Evolutionary conservation across 2,888 invertebrate genomes (phyloP).

Genomic region (Oligia strigilis): DNA sequence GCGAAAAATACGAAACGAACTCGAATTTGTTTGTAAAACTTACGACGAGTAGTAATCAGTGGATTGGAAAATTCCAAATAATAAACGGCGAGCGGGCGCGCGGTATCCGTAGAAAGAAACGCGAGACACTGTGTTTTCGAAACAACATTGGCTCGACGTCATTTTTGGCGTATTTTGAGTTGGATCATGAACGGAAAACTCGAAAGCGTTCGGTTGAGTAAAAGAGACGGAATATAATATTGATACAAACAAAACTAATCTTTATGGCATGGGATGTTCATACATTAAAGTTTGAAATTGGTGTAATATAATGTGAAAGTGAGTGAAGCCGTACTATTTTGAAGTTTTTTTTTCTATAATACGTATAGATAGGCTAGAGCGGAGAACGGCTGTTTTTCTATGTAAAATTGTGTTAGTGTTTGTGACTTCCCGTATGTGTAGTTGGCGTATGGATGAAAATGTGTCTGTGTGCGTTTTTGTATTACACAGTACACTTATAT

Average conservation of each 20-base stretch:
- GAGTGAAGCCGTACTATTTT: conserved; percentile 88
- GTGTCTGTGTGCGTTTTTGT: conserved; percentile 79
- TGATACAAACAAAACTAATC: conserved; percentile 81
- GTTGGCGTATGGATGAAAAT: conserved; percentile 79
- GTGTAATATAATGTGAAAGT: conserved; percentile 77
- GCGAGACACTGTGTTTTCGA: conserved; percentile 90
- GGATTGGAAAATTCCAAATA: conserved; percentile 92
- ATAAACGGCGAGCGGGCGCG: conserved; percentile 84
- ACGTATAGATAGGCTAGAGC: conserved; percentile 83
- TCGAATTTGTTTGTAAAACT: conserved; percentile 89
- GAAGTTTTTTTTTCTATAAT: conserved; percentile 87
- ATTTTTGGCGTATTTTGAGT: conserved; percentile 91
- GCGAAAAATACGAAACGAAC: conserved; percentile 88
- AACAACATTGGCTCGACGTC: conserved; percentile 88
- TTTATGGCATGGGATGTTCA: conserved; percentile 76
- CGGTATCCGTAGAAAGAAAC: conserved; percentile 85
- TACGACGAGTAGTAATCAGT: conserved; percentile 87
- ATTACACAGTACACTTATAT: conserved; percentile 82
- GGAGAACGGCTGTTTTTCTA: conserved; percentile 88
- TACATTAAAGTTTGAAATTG: conserved; percentile 81
- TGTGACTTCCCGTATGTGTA: conserved; percentile 86
- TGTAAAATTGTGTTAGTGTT: conserved; percentile 84
- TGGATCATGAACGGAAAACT: conserved; percentile 89
- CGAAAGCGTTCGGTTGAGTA: conserved; percentile 88
- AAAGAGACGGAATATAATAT: conserved; percentile 78